phyloP scores from a whole-genome alignment of 2,797 vertebrate genomes.

The Cryptoblepharus egeriae region DNA sequence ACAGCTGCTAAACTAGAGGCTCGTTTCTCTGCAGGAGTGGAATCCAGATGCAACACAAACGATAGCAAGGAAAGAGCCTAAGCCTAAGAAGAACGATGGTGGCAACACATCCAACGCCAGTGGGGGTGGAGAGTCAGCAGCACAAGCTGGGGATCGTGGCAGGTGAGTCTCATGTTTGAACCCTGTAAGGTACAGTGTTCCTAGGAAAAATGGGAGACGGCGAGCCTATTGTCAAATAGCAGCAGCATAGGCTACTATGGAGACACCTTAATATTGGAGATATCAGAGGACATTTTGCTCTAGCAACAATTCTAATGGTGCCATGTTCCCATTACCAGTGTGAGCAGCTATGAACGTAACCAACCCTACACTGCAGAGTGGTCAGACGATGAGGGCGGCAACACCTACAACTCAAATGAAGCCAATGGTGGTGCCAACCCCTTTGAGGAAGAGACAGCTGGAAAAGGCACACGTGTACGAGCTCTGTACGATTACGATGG shows the following conservation, averaged over 20 bases:
- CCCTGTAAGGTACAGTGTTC: background rate
- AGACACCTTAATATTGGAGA: background rate
- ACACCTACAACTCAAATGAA: constrained; percentile 86
- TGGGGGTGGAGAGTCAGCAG: constrained; percentile 85
- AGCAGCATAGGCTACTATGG: background rate
- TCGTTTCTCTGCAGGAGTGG: constrained; percentile 85
- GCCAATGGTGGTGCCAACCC: constrained; percentile 90
- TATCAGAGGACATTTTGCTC: background rate
- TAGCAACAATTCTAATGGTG: background rate
- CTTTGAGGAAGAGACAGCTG: constrained; percentile 87
- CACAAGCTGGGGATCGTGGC: constrained; percentile 90
- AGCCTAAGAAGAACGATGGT: constrained; percentile 91
- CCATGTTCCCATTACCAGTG: constrained; percentile 73
- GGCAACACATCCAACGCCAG: constrained; percentile 84
- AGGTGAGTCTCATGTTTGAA: constrained; percentile 79
- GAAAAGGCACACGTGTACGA: constrained; percentile 87
- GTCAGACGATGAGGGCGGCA: constrained; percentile 94
- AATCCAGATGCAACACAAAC: constrained; percentile 91
- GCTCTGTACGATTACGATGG: constrained; percentile 97
- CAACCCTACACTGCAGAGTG: constrained; percentile 92
- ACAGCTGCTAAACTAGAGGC: background rate
- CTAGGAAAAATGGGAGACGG: background rate
- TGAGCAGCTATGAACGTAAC: constrained; percentile 95
- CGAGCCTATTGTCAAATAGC: background rate
- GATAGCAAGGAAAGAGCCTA: constrained; percentile 91